Base-by-base conservation (phyloP, 2,888 invertebrate genomes). In the Drosophila infuscata region DNA sequence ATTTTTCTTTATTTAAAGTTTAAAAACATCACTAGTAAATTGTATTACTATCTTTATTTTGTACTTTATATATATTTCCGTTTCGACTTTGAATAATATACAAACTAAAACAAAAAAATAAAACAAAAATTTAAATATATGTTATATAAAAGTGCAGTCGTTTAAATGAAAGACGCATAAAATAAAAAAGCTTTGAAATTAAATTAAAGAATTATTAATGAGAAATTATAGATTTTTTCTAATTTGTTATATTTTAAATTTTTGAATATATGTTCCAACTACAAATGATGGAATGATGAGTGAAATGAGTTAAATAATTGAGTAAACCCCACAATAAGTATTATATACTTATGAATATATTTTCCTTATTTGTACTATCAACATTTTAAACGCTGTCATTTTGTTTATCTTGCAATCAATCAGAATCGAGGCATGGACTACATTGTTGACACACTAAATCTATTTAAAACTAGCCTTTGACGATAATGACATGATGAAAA, bases 401-500 rank as follows among this genome's bases (percentile, higher is more conserved):
- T 30, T 67, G n/a, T 35, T 67, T 25, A 29, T 48, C 43, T 41
- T 35, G 4, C 36, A 54, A 51, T 73, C 56, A 79, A 54, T 58
- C 63, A 71, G 3, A 46, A 29, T n/a, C 25, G 17, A 29, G 12
- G 25, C 5, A 15, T 30, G n/a, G 9, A 30, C 32, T 53, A 36
- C 36, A 38, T 33, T 38, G 29, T 53, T 62, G 70, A 62, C 62
- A 56, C 30, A 36, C 15, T 57, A 32, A 51, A 77, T 54, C 49
- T 58, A 32, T 43, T 32, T 41, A 29, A 49, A 41, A 29, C 49
- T 38, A 12, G 38, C 15, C 49, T 8, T 15, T 32, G 30, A 25
- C 20, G 67, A 66, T 68, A 53, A 53, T 60, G 46, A 20, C 51
- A 67, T 20, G 66, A 38, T 25, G 58, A 53, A 60, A 70, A 60